A percentile compares a stretch with the other conserved stretches of the same genome.
These are phyloP conservation scores for Notolepis coatsorum DNA, from an alignment of 2,797 vertebrate species.

Conservation along the genomic window DNA sequence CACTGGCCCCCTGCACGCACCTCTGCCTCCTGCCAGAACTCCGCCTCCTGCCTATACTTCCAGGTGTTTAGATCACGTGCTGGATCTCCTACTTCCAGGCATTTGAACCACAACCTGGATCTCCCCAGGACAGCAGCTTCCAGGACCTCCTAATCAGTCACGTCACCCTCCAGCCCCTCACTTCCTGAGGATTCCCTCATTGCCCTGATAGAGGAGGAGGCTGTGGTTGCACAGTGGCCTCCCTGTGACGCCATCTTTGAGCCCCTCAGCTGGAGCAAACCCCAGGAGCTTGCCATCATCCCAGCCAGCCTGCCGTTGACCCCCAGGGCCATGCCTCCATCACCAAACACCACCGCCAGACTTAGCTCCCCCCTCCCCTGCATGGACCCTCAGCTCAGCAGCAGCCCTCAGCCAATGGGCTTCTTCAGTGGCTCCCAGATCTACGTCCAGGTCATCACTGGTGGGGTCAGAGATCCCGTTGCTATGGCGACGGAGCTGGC, in stretches of 20 bases:
- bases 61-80: neutral
- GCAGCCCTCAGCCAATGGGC: constrained; percentile 39
- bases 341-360: no score
- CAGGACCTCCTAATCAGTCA: neutral
- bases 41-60: neutral
- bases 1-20: constrained; percentile 60
- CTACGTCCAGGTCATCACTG: constrained; percentile 65
- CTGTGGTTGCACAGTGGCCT: neutral
- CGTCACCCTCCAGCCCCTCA: neutral
- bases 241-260: constrained; percentile 12
- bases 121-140: neutral
- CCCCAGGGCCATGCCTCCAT: constrained; percentile 16
- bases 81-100: constrained; percentile 1
- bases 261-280: neutral
- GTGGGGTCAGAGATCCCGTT: constrained; percentile 58
- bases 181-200: neutral
- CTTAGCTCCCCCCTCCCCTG: neutral
- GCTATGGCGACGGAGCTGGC: constrained; percentile 46
- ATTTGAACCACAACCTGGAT: neutral
- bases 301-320: constrained; percentile 6
- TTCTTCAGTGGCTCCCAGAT: constrained; percentile 34
- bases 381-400: neutral
- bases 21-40: constrained; percentile 23
- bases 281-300: constrained; percentile 14
- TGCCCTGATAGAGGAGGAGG: neutral